Conservation (phyloP, 1,140 invertebrate genomes). For the Ceratosolen fusciceps region DNA sequence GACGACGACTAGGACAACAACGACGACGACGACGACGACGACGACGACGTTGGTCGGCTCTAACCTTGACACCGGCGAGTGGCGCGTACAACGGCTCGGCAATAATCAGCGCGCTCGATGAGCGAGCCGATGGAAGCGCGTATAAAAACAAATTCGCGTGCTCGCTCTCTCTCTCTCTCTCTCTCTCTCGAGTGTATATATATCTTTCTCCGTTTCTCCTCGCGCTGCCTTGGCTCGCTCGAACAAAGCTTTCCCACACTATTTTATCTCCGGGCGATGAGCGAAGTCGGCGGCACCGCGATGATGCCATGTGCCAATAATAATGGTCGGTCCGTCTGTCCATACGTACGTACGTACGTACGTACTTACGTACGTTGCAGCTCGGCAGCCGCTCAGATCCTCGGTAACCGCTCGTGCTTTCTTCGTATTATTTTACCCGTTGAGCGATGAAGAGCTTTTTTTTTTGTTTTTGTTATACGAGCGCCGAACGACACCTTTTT, state of each 20-base stretch:
- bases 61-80: slow-evolving; percentile 1
- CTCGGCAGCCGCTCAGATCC: background rate
- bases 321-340: too few species aligned
- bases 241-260: slow-evolving; percentile 39
- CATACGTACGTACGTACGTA: too few species aligned
- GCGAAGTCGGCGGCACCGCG: background rate
- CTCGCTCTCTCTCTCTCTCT: too few species aligned
- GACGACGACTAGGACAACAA: too few species aligned
- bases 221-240: background rate
- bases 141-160: background rate
- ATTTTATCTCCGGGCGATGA: too few species aligned
- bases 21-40: background rate
- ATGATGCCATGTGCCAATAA: background rate
- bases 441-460: too few species aligned
- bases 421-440: background rate
- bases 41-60: background rate
- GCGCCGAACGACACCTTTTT: too few species aligned
- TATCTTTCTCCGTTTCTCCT: background rate
- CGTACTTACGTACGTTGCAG: background rate
- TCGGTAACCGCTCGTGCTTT: too few species aligned
- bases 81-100: background rate
- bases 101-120: background rate
- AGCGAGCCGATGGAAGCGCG: background rate
- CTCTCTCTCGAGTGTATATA: too few species aligned
- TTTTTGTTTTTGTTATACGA: too few species aligned